Percentiles rank a stretch among this genome's conserved stretches.
phyloP scores from a whole-genome alignment of 2,797 vertebrate species.

The Paedocypris micromegethes region DNA sequence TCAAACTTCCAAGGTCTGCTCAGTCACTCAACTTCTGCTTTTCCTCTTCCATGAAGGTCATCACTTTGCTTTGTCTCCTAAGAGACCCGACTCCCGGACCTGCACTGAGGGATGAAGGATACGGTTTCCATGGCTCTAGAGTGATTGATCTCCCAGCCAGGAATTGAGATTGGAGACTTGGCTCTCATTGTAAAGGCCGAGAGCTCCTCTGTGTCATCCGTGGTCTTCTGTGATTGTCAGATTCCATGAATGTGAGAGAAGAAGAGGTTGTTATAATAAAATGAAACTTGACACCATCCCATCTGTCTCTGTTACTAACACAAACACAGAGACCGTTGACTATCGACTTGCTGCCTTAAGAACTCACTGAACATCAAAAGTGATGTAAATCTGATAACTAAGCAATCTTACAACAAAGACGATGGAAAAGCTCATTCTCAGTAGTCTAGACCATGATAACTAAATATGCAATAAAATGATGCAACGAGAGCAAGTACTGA shows the following conservation, averaged over 20 bases:
- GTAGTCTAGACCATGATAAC: no score
- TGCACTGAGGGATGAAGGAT: slow-evolving; percentile 16
- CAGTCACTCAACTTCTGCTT: slow-evolving; percentile 19
- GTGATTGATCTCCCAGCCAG: slow-evolving; percentile 13
- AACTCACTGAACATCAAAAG: not conserved
- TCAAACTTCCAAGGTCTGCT: slow-evolving; percentile 19
- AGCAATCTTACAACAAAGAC: no score
- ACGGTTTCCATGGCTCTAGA: slow-evolving; percentile 26
- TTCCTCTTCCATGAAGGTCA: slow-evolving; percentile 14
- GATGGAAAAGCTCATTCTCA: no score
- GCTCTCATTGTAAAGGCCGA: slow-evolving; percentile 22
- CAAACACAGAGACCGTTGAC: slow-evolving; percentile 29
- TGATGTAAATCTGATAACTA: not conserved
- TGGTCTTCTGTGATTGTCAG: slow-evolving; percentile 34
- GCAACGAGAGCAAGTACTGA: no score
- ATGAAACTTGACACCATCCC: slow-evolving; percentile 29
- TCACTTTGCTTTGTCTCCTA: slow-evolving; percentile 14
- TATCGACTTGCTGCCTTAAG: slow-evolving; percentile 1
- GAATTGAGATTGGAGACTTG: slow-evolving; percentile 29
- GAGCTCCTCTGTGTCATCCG: slow-evolving; percentile 15
- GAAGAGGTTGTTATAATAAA: slow-evolving; percentile 23
- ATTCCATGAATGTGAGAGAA: slow-evolving; percentile 27
- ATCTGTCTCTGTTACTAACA: slow-evolving; percentile 21
- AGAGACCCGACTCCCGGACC: slow-evolving; percentile 11
- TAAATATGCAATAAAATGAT: no score